phyloP scores from a whole-genome alignment of 2,888 invertebrate species.

The Timandra comae region DNA sequence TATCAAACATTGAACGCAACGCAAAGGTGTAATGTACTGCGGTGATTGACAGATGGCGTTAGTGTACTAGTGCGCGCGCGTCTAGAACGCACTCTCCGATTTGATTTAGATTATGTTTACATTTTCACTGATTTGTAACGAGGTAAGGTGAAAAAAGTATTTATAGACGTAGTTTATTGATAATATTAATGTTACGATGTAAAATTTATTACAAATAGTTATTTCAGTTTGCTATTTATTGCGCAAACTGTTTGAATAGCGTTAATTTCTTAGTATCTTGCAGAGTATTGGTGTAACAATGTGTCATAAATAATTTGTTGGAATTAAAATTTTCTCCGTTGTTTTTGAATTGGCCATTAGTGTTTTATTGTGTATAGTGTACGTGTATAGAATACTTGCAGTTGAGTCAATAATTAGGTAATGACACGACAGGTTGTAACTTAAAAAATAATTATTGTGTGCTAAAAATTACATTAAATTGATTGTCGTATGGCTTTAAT shows the following conservation, averaged over 20 bases:
- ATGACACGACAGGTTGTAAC: too few species aligned
- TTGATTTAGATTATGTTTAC: conserved; percentile 41
- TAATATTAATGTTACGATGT: neutral
- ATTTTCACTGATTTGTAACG: conserved; percentile 27
- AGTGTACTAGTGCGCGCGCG: conserved; percentile 38
- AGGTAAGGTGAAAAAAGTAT: conserved; percentile 14
- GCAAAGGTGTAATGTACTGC: conserved; percentile 58
- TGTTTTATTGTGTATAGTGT: too few species aligned
- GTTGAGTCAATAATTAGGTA: too few species aligned
- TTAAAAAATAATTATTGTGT: too few species aligned
- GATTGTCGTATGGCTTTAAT: too few species aligned
- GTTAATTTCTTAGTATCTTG: too few species aligned
- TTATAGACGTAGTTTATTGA: conserved; percentile 10
- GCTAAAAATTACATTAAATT: too few species aligned
- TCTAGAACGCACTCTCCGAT: conserved; percentile 32
- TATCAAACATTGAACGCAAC: conserved; percentile 49
- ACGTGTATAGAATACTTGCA: too few species aligned
- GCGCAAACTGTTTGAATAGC: conserved; percentile 2
- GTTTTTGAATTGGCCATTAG: too few species aligned
- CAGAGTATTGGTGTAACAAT: too few species aligned
- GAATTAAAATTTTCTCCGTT: too few species aligned
- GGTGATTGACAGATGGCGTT: conserved; percentile 69
- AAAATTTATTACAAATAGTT: neutral
- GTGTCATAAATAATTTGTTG: too few species aligned
- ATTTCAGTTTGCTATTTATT: conserved; percentile 1